Evolutionary conservation across 1,140 invertebrate genomes (phyloP).

Genomic region (Dendroctonus ponderosae): DNA sequence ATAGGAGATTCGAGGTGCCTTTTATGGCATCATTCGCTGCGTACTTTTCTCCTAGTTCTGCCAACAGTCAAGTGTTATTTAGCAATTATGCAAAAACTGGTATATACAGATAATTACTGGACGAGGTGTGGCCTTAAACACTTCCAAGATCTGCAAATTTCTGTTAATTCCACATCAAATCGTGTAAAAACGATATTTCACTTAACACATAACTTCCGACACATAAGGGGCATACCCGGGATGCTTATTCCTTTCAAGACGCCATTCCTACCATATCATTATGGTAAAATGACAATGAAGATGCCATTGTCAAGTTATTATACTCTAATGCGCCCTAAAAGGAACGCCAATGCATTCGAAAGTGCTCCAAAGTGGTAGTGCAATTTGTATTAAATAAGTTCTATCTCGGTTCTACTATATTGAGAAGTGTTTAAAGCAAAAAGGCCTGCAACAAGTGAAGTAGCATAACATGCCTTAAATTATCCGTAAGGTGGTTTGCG

Average conservation of each 20-base stretch:
- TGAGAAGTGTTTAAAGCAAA: constrained; percentile 32
- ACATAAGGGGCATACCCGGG: constrained; percentile 33
- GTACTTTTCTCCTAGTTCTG: constrained; percentile 1
- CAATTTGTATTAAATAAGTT: constrained; percentile 40
- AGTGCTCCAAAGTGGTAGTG: constrained; percentile 30
- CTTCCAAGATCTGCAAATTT: constrained; percentile 29
- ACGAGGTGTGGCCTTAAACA: constrained; percentile 31
- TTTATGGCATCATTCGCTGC: constrained; percentile 1
- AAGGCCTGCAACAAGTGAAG: constrained; percentile 27
- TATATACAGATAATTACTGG: constrained; percentile 17
- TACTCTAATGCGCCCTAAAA: constrained; percentile 29
- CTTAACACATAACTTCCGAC: constrained; percentile 35
- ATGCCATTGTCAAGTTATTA: constrained; percentile 40
- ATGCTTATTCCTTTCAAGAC: constrained; percentile 31
- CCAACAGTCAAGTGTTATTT: constrained; percentile 8
- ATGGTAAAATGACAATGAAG: constrained; percentile 41
- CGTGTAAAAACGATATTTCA: constrained; percentile 30
- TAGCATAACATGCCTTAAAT: constrained; percentile 34
- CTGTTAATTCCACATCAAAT: constrained; percentile 31
- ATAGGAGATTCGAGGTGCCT: not conserved
- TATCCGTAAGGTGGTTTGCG: constrained; percentile 34
- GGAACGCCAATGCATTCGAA: constrained; percentile 29
- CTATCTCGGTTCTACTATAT: constrained; percentile 34
- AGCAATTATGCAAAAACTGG: constrained; percentile 35
- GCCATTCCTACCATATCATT: constrained; percentile 34